Evolutionary conservation across 2,888 invertebrate genomes (phyloP).

Genomic region (Drosophila glabriapex): DNA sequence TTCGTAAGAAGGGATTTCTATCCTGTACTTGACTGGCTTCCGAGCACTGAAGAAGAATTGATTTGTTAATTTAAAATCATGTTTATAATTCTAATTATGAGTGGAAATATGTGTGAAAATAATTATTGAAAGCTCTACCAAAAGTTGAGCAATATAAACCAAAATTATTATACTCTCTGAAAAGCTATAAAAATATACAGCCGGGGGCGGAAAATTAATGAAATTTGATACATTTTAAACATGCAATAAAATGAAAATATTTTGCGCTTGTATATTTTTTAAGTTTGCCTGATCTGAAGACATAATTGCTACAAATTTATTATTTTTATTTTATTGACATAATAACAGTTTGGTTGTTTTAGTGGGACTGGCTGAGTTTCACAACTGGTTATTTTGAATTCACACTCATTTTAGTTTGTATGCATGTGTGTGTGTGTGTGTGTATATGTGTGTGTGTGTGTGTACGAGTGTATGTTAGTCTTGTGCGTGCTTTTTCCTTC

Average conservation of each 20-base stretch:
- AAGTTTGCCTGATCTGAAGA: not conserved
- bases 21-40: not conserved
- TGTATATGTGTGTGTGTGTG: slow-evolving; percentile 18
- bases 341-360: slow-evolving; percentile 21
- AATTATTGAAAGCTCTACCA: not conserved
- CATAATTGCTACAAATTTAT: not conserved
- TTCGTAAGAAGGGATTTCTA: not conserved
- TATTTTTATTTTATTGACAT: not conserved
- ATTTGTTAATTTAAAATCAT: not conserved
- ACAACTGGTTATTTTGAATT: slow-evolving; percentile 19
- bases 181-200: fast-evolving
- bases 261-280: not conserved
- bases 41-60: not conserved
- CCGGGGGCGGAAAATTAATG: not conserved
- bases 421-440: slow-evolving; percentile 19
- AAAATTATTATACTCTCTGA: no score
- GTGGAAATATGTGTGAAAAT: not conserved
- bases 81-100: not conserved
- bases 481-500: slow-evolving; percentile 58
- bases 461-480: slow-evolving; percentile 53
- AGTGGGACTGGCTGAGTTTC: slow-evolving; percentile 40
- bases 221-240: not conserved
- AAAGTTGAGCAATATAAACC: not conserved
- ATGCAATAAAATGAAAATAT: not conserved
- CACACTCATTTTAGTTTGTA: slow-evolving; percentile 1